A percentile compares a stretch with the other conserved stretches of the same genome.
These are phyloP conservation scores for Heliornis fulica DNA, from an alignment of 2,113 vertebrate species.

Conservation along the genomic window DNA sequence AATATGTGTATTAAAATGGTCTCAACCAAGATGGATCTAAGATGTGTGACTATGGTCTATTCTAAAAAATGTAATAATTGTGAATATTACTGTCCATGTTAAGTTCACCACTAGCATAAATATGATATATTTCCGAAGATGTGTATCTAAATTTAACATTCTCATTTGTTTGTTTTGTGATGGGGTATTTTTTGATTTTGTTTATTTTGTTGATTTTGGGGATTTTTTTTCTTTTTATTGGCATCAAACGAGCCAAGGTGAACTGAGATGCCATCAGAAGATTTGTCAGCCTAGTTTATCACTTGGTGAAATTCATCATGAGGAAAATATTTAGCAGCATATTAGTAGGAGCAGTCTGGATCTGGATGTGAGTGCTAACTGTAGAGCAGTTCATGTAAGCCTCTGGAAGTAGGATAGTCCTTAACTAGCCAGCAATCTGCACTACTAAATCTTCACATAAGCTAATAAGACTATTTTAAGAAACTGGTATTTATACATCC, in stretches of 20 bases:
- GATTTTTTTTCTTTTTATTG: not conserved
- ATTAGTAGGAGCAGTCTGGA: slow-evolving; percentile 36
- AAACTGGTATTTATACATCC: not conserved
- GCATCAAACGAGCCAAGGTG: not conserved
- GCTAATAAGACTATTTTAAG: not conserved
- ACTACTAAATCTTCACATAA: not conserved
- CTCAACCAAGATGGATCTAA: not conserved
- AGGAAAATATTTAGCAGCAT: slow-evolving; percentile 51
- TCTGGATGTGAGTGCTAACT: not conserved
- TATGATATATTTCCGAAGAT: not conserved
- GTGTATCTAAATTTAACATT: not conserved
- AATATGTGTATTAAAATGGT: not conserved
- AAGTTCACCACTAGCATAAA: not conserved
- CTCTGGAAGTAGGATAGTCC: not conserved
- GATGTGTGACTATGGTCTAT: not conserved
- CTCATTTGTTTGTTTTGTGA: no score
- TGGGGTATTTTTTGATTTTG: no score
- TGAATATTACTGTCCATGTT: not conserved
- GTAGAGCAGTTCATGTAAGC: slow-evolving; percentile 1
- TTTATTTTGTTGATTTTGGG: no score
- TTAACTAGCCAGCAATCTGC: not conserved
- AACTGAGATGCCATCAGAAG: not conserved
- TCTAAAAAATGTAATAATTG: not conserved
- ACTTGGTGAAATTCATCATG: slow-evolving; percentile 43
- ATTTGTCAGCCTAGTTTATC: slow-evolving; percentile 34